These are phyloP conservation scores for Dynastes tityus DNA, from an alignment of 2,888 invertebrate species.

Conservation along the genomic window DNA sequence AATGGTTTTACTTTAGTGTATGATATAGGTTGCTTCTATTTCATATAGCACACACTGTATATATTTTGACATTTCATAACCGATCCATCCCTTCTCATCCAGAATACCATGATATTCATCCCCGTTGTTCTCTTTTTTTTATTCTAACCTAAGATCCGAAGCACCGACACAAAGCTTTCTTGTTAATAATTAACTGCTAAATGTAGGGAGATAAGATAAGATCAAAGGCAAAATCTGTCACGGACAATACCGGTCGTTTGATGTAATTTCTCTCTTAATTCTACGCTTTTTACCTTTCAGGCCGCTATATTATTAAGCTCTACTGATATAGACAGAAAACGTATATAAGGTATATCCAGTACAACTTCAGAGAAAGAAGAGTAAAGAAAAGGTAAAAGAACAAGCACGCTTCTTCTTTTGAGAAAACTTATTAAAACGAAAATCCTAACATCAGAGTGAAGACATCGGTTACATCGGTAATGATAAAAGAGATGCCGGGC, in stretches of 20 bases:
- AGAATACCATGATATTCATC: neutral
- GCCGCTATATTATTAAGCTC: slow-evolving; percentile 5
- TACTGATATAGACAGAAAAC: too few species aligned
- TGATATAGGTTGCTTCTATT: too few species aligned
- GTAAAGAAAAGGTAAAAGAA: neutral
- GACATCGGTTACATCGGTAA: too few species aligned
- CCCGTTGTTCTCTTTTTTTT: neutral
- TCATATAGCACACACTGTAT: too few species aligned
- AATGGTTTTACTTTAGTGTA: too few species aligned
- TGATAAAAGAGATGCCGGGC: too few species aligned
- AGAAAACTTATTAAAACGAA: neutral
- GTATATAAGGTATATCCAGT: too few species aligned
- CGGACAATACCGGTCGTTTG: slow-evolving; percentile 66
- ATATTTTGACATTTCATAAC: too few species aligned
- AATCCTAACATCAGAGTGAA: too few species aligned
- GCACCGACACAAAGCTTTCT: slow-evolving; percentile 65
- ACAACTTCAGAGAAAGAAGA: too few species aligned
- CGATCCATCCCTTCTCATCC: neutral
- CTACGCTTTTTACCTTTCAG: neutral
- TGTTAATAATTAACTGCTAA: slow-evolving; percentile 70
- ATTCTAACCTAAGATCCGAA: slow-evolving; percentile 48
- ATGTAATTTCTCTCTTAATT: slow-evolving; percentile 42
- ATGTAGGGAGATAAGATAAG: slow-evolving; percentile 65
- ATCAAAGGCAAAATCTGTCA: slow-evolving; percentile 68
- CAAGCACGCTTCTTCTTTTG: neutral